Evolutionary conservation across 64 coral and sea anemone species (phyloP).

Genomic region (Stichodactyla helianthus): DNA sequence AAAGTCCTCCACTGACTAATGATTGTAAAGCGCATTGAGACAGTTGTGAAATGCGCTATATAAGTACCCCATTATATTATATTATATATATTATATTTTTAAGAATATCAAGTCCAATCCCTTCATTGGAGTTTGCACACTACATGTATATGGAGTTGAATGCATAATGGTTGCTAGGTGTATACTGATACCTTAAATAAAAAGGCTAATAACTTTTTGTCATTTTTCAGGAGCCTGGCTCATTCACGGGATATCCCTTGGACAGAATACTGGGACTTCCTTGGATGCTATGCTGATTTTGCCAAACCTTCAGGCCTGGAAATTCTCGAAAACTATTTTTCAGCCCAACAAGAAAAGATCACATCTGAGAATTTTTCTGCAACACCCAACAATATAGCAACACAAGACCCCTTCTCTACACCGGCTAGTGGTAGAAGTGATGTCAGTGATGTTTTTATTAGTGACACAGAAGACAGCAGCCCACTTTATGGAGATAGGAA

Average conservation of each 20-base stretch:
- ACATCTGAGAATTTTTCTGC: background rate
- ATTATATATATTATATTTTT: no score
- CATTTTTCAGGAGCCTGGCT: conserved; percentile 49
- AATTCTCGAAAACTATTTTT: conserved; percentile 67
- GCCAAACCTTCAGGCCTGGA: conserved; percentile 46
- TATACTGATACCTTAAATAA: no score
- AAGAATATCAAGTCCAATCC: no score
- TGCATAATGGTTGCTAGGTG: no score
- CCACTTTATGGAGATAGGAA: background rate
- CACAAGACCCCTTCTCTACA: background rate
- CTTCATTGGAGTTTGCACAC: no score
- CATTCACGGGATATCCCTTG: conserved; percentile 59
- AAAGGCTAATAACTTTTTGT: background rate
- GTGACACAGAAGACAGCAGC: conserved; percentile 1
- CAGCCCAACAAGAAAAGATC: background rate
- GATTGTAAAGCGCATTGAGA: no score
- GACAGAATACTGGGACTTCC: conserved; percentile 84
- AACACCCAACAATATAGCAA: background rate
- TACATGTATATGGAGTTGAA: no score
- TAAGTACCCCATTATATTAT: no score
- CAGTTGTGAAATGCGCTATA: no score
- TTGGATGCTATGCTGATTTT: conserved; percentile 73
- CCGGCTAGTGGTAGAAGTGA: background rate
- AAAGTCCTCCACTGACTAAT: no score
- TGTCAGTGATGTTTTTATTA: background rate